A percentile compares a stretch with the other conserved stretches of the same genome.
Conservation (phyloP, 2,797 vertebrate genomes). For the Lithobates sylvaticus region DNA sequence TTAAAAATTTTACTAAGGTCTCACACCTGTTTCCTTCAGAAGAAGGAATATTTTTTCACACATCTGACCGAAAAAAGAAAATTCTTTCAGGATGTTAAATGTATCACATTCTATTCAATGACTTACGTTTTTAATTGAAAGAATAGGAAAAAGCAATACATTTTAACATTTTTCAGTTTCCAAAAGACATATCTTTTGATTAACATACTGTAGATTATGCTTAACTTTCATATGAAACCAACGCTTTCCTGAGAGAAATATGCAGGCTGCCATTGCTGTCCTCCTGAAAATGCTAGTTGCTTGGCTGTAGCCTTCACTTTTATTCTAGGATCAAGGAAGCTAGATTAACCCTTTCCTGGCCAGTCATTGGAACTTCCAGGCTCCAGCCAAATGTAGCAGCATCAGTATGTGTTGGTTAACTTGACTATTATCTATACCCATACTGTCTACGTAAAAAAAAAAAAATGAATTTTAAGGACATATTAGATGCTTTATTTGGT, state of each 20-base stretch:
- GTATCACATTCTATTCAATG: background rate
- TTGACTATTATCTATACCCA: too few relatives aligned
- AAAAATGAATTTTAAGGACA: too few relatives aligned
- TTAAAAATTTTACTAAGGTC: background rate
- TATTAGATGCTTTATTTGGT: too few relatives aligned
- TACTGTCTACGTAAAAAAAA: too few relatives aligned
- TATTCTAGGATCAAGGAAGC: too few relatives aligned
- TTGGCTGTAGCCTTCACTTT: too few relatives aligned
- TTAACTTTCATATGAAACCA: background rate
- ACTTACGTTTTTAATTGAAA: background rate
- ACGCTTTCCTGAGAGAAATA: background rate
- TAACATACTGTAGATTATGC: background rate
- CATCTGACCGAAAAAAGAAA: background rate
- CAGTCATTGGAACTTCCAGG: too few relatives aligned
- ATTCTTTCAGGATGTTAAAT: constrained; percentile 21
- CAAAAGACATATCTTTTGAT: background rate
- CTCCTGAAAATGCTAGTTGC: background rate
- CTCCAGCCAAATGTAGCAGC: too few relatives aligned
- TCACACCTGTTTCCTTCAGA: background rate
- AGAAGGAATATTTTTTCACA: background rate
- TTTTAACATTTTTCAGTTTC: too few relatives aligned
- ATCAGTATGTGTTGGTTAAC: too few relatives aligned
- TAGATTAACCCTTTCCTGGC: too few relatives aligned
- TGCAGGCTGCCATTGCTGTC: background rate
- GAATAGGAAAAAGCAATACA: background rate